Conservation (phyloP, 2,797 vertebrate species). For the Dermochelys coriacea region DNA sequence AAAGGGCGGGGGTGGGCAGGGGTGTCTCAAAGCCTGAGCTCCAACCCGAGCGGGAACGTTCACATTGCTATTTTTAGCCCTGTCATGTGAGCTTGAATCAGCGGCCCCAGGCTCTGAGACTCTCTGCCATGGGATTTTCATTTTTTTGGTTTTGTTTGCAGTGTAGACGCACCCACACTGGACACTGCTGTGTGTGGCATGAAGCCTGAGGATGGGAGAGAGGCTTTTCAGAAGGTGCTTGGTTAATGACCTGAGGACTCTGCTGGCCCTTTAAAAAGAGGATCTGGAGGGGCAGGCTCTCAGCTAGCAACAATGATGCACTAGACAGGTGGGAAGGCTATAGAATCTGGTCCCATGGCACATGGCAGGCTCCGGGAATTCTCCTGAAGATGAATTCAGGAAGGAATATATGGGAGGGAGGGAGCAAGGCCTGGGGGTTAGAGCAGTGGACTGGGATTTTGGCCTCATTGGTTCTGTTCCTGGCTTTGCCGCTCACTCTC, state of each 20-base stretch:
- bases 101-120: neutral
- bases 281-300: neutral
- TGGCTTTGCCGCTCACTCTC: too few species aligned
- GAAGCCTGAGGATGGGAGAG: neutral
- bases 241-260: neutral
- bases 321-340: neutral
- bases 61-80: neutral
- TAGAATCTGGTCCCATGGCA: neutral
- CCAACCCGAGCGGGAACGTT: neutral
- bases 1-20: too few species aligned
- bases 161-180: neutral
- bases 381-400: neutral
- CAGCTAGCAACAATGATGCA: neutral
- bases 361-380: neutral
- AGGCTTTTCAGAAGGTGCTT: neutral
- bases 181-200: neutral
- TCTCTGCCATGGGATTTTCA: too few species aligned
- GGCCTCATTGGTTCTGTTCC: too few species aligned
- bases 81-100: neutral
- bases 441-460: too few species aligned
- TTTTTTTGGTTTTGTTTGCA: neutral
- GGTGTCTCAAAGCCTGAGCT: too few species aligned
- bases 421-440: neutral
- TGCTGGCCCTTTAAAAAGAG: neutral
- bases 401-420: neutral